phyloP scores from a whole-genome alignment of 2,888 invertebrate species.

The Caenorhabditis becei region DNA sequence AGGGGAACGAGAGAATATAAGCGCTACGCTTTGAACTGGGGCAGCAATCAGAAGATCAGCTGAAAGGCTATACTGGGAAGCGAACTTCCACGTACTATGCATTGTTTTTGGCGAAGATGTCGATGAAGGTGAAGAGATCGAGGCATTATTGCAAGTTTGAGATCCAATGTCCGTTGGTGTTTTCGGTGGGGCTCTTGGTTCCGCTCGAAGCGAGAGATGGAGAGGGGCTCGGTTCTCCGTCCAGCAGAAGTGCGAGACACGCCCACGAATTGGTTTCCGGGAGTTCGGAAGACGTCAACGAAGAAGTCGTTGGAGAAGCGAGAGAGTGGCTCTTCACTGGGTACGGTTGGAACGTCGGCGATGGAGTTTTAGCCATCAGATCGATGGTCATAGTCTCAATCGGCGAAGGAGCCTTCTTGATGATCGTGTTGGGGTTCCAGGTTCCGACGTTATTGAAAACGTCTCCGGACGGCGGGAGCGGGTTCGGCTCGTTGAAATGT shows the following conservation, averaged over 20 bases:
- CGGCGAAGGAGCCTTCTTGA: background rate
- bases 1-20: too few relatives aligned
- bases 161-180: slow-evolving; percentile 23
- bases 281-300: slow-evolving; percentile 6
- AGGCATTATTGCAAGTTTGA: slow-evolving; percentile 40
- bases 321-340: slow-evolving; percentile 8
- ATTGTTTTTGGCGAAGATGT: slow-evolving; percentile 16
- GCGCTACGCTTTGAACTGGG: too few relatives aligned
- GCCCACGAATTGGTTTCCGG: slow-evolving; percentile 39
- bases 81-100: too few relatives aligned
- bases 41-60: too few relatives aligned
- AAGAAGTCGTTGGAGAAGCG: slow-evolving; percentile 22
- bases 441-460: slow-evolving; percentile 27
- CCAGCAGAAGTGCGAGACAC: slow-evolving; percentile 20
- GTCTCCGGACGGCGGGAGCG: background rate
- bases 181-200: slow-evolving; percentile 6
- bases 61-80: too few relatives aligned
- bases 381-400: background rate
- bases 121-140: slow-evolving; percentile 9
- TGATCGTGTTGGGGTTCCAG: background rate
- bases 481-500: background rate
- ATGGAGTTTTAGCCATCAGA: slow-evolving; percentile 3
- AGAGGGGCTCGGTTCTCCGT: slow-evolving; percentile 25
- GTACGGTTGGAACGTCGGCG: slow-evolving; percentile 23
- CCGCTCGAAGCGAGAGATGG: slow-evolving; percentile 21